These are phyloP conservation scores for Cephalotes varians DNA, from an alignment of 2,888 invertebrate species.

Conservation along the genomic window DNA sequence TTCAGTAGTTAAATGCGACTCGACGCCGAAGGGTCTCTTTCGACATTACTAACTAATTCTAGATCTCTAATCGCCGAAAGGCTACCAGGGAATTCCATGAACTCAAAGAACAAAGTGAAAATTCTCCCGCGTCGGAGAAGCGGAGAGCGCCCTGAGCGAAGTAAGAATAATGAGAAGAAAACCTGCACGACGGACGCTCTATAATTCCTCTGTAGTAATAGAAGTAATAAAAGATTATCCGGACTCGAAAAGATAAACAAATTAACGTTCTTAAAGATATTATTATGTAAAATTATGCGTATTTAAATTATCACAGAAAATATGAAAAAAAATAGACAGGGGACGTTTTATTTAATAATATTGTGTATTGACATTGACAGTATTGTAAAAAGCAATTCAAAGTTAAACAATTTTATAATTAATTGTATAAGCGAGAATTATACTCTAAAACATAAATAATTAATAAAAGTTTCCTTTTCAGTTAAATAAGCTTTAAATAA, in stretches of 20 bases:
- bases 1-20: conserved; percentile 33
- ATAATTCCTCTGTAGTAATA: conserved; percentile 28
- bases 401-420: neutral
- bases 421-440: neutral
- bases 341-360: neutral
- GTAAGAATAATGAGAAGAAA: conserved; percentile 42
- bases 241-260: neutral
- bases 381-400: neutral
- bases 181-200: conserved; percentile 24
- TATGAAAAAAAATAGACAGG: neutral
- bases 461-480: neutral
- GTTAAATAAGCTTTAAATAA: neutral
- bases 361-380: neutral
- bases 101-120: conserved; percentile 49
- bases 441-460: neutral
- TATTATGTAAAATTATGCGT: neutral
- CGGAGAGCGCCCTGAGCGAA: conserved; percentile 16
- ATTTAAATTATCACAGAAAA: neutral
- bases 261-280: neutral
- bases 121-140: conserved; percentile 32
- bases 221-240: conserved; percentile 23
- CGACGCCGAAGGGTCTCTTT: conserved; percentile 30
- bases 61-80: conserved; percentile 52
- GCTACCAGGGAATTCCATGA: conserved; percentile 35
- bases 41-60: conserved; percentile 51